Evolutionary conservation across 2,888 invertebrate genomes (phyloP).

Genomic region (Strigamia maritima): DNA sequence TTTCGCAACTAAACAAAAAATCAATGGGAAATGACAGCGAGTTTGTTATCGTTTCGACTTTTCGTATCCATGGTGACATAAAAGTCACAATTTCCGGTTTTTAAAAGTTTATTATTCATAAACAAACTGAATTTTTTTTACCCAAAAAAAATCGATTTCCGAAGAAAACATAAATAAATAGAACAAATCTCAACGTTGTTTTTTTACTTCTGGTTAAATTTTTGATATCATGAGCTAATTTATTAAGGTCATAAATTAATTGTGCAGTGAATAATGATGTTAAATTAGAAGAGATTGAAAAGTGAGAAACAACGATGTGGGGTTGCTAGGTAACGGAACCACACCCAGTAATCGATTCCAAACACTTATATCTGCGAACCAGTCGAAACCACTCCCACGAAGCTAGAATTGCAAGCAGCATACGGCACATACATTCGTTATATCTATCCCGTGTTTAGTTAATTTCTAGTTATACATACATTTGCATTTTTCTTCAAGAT

Average conservation of each 20-base stretch:
- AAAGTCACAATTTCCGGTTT: neutral
- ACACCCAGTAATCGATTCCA: constrained; percentile 25
- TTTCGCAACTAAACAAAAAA: neutral
- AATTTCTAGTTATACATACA: neutral
- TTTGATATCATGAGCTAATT: too few species aligned
- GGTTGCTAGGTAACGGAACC: constrained; percentile 18
- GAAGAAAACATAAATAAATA: too few species aligned
- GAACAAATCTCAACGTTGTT: too few species aligned
- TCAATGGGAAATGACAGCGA: neutral
- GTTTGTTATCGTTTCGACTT: neutral
- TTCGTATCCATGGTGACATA: neutral
- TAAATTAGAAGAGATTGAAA: neutral
- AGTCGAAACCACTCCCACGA: constrained; percentile 13
- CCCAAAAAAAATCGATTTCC: neutral
- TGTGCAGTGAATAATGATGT: neutral
- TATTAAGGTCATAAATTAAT: neutral
- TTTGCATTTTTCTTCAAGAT: neutral
- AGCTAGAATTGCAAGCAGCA: neutral
- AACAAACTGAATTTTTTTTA: neutral
- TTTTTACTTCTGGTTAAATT: too few species aligned
- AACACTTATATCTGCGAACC: neutral
- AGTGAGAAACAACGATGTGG: neutral
- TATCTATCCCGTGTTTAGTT: neutral
- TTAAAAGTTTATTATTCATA: neutral
- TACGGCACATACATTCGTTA: constrained; percentile 1